Evolutionary conservation across 2,797 vertebrate genomes (phyloP), one percentile per base, ranked within the genome.

Genomic region (Lepus townsendii): DNA sequence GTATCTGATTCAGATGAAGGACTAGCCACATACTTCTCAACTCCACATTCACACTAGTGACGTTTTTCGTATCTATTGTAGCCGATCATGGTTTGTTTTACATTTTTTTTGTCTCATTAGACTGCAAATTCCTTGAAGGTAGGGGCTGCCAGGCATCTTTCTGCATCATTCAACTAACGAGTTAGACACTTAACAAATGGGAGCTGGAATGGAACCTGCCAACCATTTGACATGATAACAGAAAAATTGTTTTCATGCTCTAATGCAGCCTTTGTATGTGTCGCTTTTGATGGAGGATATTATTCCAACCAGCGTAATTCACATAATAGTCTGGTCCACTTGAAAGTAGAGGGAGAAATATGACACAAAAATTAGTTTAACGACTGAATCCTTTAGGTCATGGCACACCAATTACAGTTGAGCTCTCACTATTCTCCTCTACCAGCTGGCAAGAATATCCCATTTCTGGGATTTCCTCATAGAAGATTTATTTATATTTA

Each of bases 1-100:
- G 54, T 24, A 83, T 79, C 52, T 89, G 62, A 91, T 76, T 92
- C 66, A 63, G 60, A 69, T 68, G 78, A 82, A 95, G 30, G 76
- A 93, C 52, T 42, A 91, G 5, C 57, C 50, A 42, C 66, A 47
- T 47, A 47, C n/a, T 91, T 38, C 84, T 84, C 75, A 88, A 76
- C 80, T 42, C 38, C 50, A 93, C 80, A 72, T 47, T 82, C 60
- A 66, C 54, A 80, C 60, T 50, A 16, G 27, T 47, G 50, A n/a
- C 77, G 11, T 79, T 84, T 82, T 87, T 79, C 69, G 7, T 50
- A 54, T 72, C 35, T 91, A 91, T 86, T 86, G 82, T 57, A 52
- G 52, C 30, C 42, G 42, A 73, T 16, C 69, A 30, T 96, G 54
- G 62, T 90, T 90, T 89, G 32, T 82, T 93, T 93, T 75, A 57